These are phyloP conservation scores for Aphelenchoides bicaudatus DNA, from an alignment of 2,888 invertebrate species.

Conservation along the genomic window DNA sequence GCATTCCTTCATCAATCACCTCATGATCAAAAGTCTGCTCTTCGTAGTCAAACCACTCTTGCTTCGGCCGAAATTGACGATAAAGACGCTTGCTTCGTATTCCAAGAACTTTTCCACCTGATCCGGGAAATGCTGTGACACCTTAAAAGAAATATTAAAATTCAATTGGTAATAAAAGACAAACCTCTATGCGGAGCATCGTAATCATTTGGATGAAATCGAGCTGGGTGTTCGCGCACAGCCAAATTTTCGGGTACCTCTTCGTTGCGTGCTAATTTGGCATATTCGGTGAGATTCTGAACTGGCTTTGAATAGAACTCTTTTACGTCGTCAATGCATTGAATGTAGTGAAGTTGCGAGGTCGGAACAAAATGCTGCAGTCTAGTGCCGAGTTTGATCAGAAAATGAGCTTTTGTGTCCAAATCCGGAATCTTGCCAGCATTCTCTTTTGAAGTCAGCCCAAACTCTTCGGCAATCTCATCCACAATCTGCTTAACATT, in stretches of 20 bases:
- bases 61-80: constrained; percentile 55
- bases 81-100: constrained; percentile 52
- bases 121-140: constrained; percentile 56
- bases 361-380: constrained; percentile 39
- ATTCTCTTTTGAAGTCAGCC: neutral
- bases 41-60: constrained; percentile 59
- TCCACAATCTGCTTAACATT: constrained; percentile 23
- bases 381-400: constrained; percentile 23
- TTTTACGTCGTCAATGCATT: constrained; percentile 42
- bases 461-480: neutral
- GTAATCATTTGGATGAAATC: constrained; percentile 57
- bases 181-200: constrained; percentile 51
- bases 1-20: constrained; percentile 47
- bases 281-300: constrained; percentile 45
- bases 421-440: neutral
- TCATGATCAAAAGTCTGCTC: constrained; percentile 43
- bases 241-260: constrained; percentile 48
- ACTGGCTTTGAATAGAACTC: constrained; percentile 51
- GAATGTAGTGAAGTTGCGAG: constrained; percentile 43
- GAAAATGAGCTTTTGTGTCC: constrained; percentile 24
- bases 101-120: constrained; percentile 48
- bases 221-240: constrained; percentile 47
- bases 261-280: constrained; percentile 42
- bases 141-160: constrained; percentile 32
- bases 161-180: constrained; percentile 9